phyloP scores from a whole-genome alignment of 2,888 invertebrate species.

The Timema cristinae region DNA sequence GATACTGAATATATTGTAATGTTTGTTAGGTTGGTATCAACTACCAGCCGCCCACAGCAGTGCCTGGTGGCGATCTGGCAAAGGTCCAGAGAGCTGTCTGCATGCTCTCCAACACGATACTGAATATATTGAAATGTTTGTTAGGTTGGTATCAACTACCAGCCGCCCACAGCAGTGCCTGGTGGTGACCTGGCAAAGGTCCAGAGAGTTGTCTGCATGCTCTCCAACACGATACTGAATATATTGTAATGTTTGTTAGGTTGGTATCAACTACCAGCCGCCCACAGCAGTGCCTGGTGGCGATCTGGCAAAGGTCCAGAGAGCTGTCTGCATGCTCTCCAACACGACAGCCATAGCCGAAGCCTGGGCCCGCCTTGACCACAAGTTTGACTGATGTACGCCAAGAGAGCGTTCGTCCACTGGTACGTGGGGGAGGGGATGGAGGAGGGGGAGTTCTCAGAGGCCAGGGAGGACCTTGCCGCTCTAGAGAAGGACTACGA shows the following conservation, averaged over 20 bases:
- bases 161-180: constrained; percentile 91
- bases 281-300: constrained; percentile 57
- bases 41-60: constrained; percentile 90
- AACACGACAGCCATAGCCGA: constrained; percentile 90
- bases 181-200: constrained; percentile 93
- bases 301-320: constrained; percentile 52
- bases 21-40: constrained; percentile 66
- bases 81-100: constrained; percentile 95
- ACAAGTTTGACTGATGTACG: constrained; percentile 61
- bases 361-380: constrained; percentile 75
- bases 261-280: constrained; percentile 77
- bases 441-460: constrained; percentile 57
- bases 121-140: too few relatives aligned
- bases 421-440: constrained; percentile 60
- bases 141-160: constrained; percentile 76
- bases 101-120: too few relatives aligned
- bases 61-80: constrained; percentile 92
- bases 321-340: constrained; percentile 59
- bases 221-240: too few relatives aligned
- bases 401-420: constrained; percentile 58
- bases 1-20: too few relatives aligned
- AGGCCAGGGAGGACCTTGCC: constrained; percentile 81
- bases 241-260: too few relatives aligned
- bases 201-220: constrained; percentile 92
- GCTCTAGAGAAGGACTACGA: constrained; percentile 77